These are phyloP conservation scores for Neoascia interrupta DNA, from an alignment of 2,888 invertebrate species.

Conservation along the genomic window DNA sequence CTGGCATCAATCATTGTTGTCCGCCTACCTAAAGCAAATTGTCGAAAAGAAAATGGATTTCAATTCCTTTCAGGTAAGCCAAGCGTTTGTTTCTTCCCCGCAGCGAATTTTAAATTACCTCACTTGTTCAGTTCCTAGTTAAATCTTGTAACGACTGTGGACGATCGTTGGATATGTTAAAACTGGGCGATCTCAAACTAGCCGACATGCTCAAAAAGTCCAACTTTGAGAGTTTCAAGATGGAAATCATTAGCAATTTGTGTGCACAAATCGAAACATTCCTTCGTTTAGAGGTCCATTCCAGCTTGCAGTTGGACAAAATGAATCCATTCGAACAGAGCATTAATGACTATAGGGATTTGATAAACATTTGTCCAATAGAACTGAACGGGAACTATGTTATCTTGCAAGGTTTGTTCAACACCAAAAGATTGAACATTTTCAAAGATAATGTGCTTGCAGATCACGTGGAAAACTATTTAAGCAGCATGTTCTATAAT, in stretches of 20 bases:
- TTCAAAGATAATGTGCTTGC: constrained; percentile 55
- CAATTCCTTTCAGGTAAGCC: constrained; percentile 74
- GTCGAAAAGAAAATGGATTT: constrained; percentile 85
- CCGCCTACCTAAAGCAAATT: constrained; percentile 87
- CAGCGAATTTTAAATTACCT: constrained; percentile 69
- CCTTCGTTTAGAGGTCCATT: constrained; percentile 93
- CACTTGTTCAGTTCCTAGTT: constrained; percentile 81
- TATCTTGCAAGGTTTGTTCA: constrained; percentile 83
- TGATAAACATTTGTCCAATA: constrained; percentile 82
- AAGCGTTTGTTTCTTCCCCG: neutral
- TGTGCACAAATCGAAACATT: constrained; percentile 95
- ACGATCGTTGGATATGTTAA: constrained; percentile 65
- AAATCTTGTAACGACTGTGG: constrained; percentile 80
- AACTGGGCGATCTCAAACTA: constrained; percentile 72
- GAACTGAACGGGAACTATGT: constrained; percentile 82
- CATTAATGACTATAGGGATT: constrained; percentile 82
- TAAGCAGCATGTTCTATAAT: constrained; percentile 97
- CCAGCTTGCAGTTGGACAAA: constrained; percentile 89
- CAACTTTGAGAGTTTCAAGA: constrained; percentile 78
- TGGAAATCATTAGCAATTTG: constrained; percentile 84
- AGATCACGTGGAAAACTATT: constrained; percentile 89
- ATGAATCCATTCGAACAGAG: constrained; percentile 85
- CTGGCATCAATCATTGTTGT: constrained; percentile 89
- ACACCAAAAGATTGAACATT: too few species aligned
- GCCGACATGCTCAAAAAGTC: constrained; percentile 74